Base-by-base conservation (phyloP, 2,113 vertebrate species). In the Brachyhypopomus gauderio region DNA sequence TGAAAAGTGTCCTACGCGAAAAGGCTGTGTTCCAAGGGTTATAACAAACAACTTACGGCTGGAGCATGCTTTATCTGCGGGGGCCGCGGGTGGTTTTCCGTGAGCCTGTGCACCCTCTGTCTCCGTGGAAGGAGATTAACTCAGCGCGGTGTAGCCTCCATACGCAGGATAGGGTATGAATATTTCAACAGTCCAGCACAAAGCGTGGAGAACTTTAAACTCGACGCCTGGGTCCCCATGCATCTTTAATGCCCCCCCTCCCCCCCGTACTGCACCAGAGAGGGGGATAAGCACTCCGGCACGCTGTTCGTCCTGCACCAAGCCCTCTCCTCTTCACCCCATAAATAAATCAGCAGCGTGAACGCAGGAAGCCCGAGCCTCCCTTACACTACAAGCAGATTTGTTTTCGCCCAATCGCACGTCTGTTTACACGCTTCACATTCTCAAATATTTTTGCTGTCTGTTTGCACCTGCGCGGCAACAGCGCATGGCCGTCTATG, bases 321-420 rank as follows among this genome's bases (percentile, higher is more conserved):
- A 64, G 59, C 76, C 81, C 76, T 79, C 72, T 82, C 38, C 77
- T 82, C 64, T 78, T 63, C 78, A 84, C 81, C 87, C 84, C 81
- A 92, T 93, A 87, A 93, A 92, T 93, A 93, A 93, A 88, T 92
- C 84, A 93, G 88, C 82, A 91, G 81, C 73, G 82, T 34, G 86
- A 89, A 84, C 80, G 76, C 64, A 82, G 86, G 83, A 84, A 85
- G 88, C 86, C 85, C 41, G 80, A 81, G 85, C 80, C 30, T 79
- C 75, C 79, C 81, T 62, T 88, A 88, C 30, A 89, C 87, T 88
- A 83, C 84, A 86, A 84, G 84, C 85, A 79, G 85, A 89, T 92
- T 90, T 87, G 84, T 91, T 91, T 89, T 88, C 84, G 67, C 86
- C 85, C 86, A 87, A 84, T 86, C 5, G n/a, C 80, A 45, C 82